Evolutionary conservation across 2,797 vertebrate species (phyloP), one percentile per base, ranked within the genome.

Genomic region (Mormyrus proboscirostris): DNA sequence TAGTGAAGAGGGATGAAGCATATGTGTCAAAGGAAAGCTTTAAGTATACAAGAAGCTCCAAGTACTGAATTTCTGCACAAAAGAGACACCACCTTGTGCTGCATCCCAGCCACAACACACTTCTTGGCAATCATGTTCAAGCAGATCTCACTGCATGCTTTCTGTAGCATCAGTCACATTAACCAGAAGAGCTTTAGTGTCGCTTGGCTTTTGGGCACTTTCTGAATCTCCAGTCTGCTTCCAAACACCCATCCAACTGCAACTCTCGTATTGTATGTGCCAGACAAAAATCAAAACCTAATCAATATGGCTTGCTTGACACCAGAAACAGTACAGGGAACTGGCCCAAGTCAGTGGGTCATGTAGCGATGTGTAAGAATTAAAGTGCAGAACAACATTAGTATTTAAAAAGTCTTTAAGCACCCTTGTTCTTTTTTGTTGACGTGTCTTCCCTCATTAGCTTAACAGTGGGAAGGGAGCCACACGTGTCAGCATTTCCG

Each of bases 351-450:
- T 51, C 19, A 2, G 22, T 65, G 82, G 59, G 82, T 85, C 57
- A 9, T 62, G 51, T 89, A 84, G 49, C 53, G 14, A 89, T 62
- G 29, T 69, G 12, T 49, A 22, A 85, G 44, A 86, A 51, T 86
- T 33, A 86, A 41, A 89, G 33, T 84, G 76, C 53, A 89, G 29
- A 65, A 84, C 86, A 65, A 84, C 86, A 44, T 62, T 82, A 87
- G 85, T 87, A 55, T 57, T 55, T 57, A 87, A 53, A 87, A 57
- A 38, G 25, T 29, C 25, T 87, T 57, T 87, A 87, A 87, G 85
- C 85, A 87, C 85, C 85, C 85, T 87, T 55, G 50, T n/a, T 86
- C 50, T 33, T 59, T 73, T 89, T 33, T 10, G 6, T 53, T n/a
- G 65, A 89, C 22, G 87, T 7, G 29, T 41, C 49, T 87, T 8